Percentiles rank a stretch among this genome's conserved stretches.
Evolutionary conservation across 1,140 invertebrate genomes (phyloP).

Genomic region (Magallana ariakensis): DNA sequence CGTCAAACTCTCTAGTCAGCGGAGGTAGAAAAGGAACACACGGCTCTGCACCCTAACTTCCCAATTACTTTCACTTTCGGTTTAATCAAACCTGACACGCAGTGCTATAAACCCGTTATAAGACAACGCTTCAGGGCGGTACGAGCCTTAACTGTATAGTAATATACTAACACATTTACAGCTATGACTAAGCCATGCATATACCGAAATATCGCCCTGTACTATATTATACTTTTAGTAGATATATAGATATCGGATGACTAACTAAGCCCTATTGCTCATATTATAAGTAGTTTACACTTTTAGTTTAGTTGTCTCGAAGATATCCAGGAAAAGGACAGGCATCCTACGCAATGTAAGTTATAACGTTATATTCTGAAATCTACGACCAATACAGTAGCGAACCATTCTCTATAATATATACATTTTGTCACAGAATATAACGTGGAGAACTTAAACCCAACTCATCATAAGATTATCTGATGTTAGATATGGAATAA

Average conservation of each 20-base stretch:
- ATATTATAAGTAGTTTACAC: neutral
- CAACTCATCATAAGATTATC: too few relatives aligned
- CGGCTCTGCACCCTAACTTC: neutral
- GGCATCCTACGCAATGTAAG: neutral
- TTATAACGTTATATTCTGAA: neutral
- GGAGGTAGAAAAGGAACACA: neutral
- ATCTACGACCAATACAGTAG: neutral
- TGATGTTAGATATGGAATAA: too few relatives aligned
- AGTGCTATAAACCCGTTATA: neutral
- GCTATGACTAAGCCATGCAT: neutral
- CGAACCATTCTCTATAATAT: too few relatives aligned
- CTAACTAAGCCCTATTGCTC: neutral
- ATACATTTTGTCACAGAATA: too few relatives aligned
- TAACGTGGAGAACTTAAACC: too few relatives aligned
- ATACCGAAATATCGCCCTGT: neutral
- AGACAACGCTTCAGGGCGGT: neutral
- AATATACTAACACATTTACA: neutral
- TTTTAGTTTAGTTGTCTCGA: neutral
- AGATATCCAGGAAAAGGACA: neutral
- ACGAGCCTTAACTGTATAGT: neutral
- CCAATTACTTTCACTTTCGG: neutral
- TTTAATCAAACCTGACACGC: neutral
- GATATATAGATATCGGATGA: neutral
- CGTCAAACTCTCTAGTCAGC: conserved; percentile 9
- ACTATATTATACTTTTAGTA: neutral